Evolutionary conservation across 2,797 vertebrate genomes (phyloP).

Genomic region (Eulemur albifrons): DNA sequence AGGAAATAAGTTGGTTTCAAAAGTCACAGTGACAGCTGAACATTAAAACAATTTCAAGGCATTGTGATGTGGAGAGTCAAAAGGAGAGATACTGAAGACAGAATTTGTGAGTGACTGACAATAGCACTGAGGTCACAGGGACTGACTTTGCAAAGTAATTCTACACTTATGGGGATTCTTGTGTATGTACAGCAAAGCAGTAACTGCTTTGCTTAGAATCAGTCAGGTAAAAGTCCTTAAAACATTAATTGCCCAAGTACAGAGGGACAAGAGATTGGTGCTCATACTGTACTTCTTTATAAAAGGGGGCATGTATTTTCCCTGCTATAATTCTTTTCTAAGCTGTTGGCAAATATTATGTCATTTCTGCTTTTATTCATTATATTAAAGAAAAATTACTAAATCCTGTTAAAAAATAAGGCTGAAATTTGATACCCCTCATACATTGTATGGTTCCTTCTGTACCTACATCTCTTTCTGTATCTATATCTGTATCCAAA

Average conservation of each 20-base stretch:
- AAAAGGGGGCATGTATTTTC: neutral
- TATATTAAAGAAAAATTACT: neutral
- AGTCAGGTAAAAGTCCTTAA: neutral
- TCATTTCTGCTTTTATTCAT: neutral
- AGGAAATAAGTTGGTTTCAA: constrained; percentile 54
- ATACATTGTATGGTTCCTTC: neutral
- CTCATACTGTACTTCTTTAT: neutral
- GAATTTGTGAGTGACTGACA: constrained; percentile 14
- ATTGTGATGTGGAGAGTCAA: constrained; percentile 1
- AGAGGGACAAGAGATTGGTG: neutral
- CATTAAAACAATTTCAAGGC: constrained; percentile 59
- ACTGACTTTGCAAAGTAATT: constrained; percentile 13
- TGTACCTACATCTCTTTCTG: neutral
- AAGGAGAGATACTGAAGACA: neutral
- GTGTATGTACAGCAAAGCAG: neutral
- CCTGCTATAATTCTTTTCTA: neutral
- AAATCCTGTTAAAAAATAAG: neutral
- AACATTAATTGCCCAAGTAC: neutral
- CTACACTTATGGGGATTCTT: neutral
- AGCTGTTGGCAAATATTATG: neutral
- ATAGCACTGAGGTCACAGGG: neutral
- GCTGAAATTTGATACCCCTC: neutral
- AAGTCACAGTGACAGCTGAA: constrained; percentile 53
- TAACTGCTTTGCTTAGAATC: neutral
- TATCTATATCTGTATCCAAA: neutral